phyloP scores from a whole-genome alignment of 2,797 vertebrate species.

The Sphenopsis melanotis region DNA sequence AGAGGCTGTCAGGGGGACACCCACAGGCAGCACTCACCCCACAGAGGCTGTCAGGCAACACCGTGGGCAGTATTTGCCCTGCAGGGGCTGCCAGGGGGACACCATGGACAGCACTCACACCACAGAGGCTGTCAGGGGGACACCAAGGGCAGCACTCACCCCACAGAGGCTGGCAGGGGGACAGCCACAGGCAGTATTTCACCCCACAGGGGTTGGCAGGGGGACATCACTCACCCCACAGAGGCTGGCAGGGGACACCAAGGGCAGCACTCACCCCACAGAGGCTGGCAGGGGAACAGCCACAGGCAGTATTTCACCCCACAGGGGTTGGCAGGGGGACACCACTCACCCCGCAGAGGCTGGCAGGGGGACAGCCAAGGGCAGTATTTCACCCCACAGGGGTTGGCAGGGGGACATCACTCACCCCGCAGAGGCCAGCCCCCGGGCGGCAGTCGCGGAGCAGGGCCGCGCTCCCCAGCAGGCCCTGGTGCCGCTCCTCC shows the following conservation, averaged over 20 bases:
- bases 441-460: constrained; percentile 59
- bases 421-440: constrained; percentile 69
- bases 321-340: no score
- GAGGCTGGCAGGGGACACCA: not conserved
- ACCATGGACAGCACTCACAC: not conserved
- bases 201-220: constrained; percentile 32
- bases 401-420: not conserved
- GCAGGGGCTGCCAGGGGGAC: no score
- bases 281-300: constrained; percentile 23
- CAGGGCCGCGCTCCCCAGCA: constrained; percentile 52
- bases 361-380: no score
- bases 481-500: constrained; percentile 75
- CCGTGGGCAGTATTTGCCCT: no score
- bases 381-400: no score
- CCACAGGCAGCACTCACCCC: not conserved
- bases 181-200: no score
- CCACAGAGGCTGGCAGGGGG: constrained; percentile 58
- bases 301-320: not conserved
- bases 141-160: constrained; percentile 13
- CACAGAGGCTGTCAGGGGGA: no score
- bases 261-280: not conserved
- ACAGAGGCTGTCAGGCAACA: no score
- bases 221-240: no score
- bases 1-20: constrained; percentile 50
- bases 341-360: constrained; percentile 38